Conservation (phyloP, 2,888 invertebrate genomes). For the Papilio demoleus region DNA sequence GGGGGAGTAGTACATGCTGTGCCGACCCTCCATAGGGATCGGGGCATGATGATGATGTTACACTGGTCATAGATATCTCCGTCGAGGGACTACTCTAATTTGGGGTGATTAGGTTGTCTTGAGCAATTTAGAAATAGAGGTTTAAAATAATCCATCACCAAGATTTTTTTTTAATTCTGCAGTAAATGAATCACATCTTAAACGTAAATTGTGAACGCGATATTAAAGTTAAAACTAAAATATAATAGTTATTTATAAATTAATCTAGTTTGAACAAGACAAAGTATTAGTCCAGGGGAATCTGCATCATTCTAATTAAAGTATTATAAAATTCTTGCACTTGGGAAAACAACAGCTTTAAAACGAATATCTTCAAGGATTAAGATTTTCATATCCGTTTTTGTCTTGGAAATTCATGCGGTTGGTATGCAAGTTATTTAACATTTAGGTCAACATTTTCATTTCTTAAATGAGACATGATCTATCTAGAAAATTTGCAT, state of each 20-base stretch:
- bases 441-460: not conserved
- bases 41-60: no score
- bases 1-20: no score
- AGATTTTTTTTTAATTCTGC: no score
- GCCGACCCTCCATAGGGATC: no score
- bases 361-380: not conserved
- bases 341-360: not conserved
- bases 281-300: not conserved
- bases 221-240: no score
- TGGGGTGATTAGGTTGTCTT: no score
- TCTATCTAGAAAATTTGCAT: no score
- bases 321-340: not conserved
- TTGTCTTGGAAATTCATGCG: not conserved
- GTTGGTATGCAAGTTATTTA: not conserved
- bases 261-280: not conserved
- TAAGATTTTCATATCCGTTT: not conserved
- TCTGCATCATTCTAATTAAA: slow-evolving; percentile 1
- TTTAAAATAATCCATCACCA: no score
- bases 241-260: not conserved
- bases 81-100: no score
- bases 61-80: no score
- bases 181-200: not conserved
- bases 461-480: not conserved
- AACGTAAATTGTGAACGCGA: not conserved
- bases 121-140: no score